Base-by-base conservation (phyloP, 64 coral and sea anemone genomes). In the Stylophora pistillata region DNA sequence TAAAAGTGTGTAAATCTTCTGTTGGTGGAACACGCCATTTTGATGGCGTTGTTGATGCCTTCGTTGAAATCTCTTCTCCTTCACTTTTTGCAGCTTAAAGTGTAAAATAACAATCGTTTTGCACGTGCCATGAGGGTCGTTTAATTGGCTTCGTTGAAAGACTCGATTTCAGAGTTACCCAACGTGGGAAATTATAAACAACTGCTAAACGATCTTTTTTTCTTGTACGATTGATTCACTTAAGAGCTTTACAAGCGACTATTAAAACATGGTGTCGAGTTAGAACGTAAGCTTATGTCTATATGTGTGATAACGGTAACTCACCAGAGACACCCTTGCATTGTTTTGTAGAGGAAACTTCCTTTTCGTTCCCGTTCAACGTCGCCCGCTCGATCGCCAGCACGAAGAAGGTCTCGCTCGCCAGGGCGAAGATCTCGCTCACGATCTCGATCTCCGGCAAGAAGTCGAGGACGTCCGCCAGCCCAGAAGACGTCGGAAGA, bases 341-440 rank as follows among this genome's bases (percentile, higher is more conserved):
- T 34, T 3, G 5, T 81, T 68, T 72, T 80, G 78, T 23, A 80
- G 63, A 72, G 20, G 54, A 31, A 85, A 21, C 37, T 58, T 21
- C 26, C 30, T 7, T 68, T 76, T 77, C 89, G 89, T 31, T 85
- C 89, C 31, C 68, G 72, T 59, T 91, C 89, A 21, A 4, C 89
- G 59, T 91, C 89, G 55, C 89, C 89, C 25, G 4, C 79, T 29
- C 78, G 89, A 60, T 74, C 66, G 12, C 80, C 61, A 74, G 25
- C 61, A 11, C 77, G 89, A 63, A 82, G 88, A 37, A 71, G 71
- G 53, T 84, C 80, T 3, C 62, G 80, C 13, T 91, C 89, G 15
- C 89, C 90, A 54, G 58, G 10, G 30, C 73, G 90, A 47, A 86
- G 90, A 71, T 92, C 90, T 53, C 90, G 90, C 17, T 92, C 90